Base-by-base conservation (phyloP, 2,113 vertebrate genomes). In the Potamarius usumacintae region DNA sequence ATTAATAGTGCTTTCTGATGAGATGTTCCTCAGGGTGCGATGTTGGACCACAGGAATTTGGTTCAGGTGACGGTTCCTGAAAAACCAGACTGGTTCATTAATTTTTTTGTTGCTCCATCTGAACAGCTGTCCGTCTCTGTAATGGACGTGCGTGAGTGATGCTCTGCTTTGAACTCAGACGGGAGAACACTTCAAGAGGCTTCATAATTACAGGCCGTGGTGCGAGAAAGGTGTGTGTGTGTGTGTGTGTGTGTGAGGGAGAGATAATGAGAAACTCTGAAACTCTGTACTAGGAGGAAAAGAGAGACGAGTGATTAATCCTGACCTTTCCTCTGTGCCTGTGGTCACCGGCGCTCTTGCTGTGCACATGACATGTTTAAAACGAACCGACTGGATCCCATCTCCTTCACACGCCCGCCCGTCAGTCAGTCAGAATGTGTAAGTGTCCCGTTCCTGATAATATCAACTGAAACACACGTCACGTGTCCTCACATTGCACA, bases 171-270 rank as follows among this genome's bases (percentile, higher is more conserved):
- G 92, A 94, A 92, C 91, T 93, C 90, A 80, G 88, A 87, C 15
- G 22, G 58, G 42, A 83, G 30, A 60, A 84, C 58, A 90, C 81
- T 71, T 90, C 63, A 76, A 89, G 67, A 85, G 90, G 92, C 92
- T 90, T 91, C 90, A 91, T 94, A 95, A 95, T 95, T 93, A 95
- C 92, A 94, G 92, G 92, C 90, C 60, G 20, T 53, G 76, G 77
- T 55, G 85, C 89, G 87, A 89, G 83, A 91, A n/a, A 90, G 88
- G 89, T 52, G 79, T 82, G 57, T 91, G 90, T 89, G 91, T 55
- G 67, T 57, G 83, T 50, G 79, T 55, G 48, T 53, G 20, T 25
- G 48, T 25, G 48, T 50, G 18, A 79, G 22, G 18, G 20, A 53
- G 34, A 27, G 65, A 82, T 42, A 62, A 62, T 62, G 30, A 82